Evolutionary conservation across 2,888 invertebrate genomes (phyloP).

Genomic region (Beris morrisii): DNA sequence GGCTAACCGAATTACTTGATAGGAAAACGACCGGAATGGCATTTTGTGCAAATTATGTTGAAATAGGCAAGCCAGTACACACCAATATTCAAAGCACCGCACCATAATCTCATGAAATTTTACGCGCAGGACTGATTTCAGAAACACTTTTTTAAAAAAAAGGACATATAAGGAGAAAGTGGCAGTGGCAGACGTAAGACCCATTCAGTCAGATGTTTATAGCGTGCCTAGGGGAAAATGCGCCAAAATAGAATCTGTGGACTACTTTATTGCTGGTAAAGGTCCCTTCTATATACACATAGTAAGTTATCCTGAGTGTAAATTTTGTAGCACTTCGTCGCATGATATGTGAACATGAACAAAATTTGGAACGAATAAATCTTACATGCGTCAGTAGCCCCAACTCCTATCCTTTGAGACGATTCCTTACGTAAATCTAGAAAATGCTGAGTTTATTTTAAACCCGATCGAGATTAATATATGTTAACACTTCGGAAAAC

Average conservation of each 20-base stretch:
- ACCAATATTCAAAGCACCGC: slow-evolving; percentile 12
- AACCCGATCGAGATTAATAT: too few relatives aligned
- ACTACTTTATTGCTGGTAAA: slow-evolving; percentile 21
- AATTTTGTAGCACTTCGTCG: too few relatives aligned
- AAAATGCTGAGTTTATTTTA: background rate
- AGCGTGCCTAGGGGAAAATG: slow-evolving; percentile 32
- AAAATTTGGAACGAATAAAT: slow-evolving; percentile 19
- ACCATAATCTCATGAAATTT: slow-evolving; percentile 21
- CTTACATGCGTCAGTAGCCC: slow-evolving; percentile 29
- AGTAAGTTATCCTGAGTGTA: too few relatives aligned
- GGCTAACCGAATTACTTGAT: too few relatives aligned
- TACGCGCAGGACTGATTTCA: slow-evolving; percentile 28
- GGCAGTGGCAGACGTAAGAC: slow-evolving; percentile 3
- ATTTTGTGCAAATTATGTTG: too few relatives aligned
- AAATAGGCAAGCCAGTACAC: background rate
- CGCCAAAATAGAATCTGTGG: slow-evolving; percentile 31
- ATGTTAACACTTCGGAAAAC: too few relatives aligned
- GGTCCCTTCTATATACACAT: background rate
- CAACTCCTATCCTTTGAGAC: slow-evolving; percentile 3
- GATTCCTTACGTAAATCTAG: slow-evolving; percentile 17
- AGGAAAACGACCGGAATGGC: too few relatives aligned
- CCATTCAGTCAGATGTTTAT: slow-evolving; percentile 31
- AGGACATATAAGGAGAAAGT: slow-evolving; percentile 11
- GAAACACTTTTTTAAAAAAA: slow-evolving; percentile 11
- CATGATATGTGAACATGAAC: slow-evolving; percentile 4